Percentiles rank a stretch among this genome's conserved stretches.
These are phyloP conservation scores for Oasisia sp. DNA, from an alignment of 2,888 invertebrate genomes.

Conservation along the genomic window DNA sequence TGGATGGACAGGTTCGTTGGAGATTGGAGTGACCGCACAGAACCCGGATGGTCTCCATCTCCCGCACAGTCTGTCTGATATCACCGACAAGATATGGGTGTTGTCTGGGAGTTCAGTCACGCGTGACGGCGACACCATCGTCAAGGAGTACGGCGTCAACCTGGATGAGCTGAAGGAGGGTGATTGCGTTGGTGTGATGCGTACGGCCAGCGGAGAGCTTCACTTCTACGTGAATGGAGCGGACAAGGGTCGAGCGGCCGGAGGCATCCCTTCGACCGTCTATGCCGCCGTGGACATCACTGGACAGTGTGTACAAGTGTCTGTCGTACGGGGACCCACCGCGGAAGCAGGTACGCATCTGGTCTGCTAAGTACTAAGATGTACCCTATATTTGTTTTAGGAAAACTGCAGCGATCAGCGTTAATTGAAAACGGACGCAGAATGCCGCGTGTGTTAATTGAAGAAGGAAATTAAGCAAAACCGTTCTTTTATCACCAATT, in stretches of 20 bases:
- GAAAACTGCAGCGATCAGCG: background rate
- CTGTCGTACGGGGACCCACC: constrained; percentile 50
- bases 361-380: background rate
- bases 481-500: background rate
- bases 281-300: constrained; percentile 90
- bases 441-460: background rate
- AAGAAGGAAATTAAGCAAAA: background rate
- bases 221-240: constrained; percentile 93
- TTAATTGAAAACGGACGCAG: background rate
- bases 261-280: constrained; percentile 74
- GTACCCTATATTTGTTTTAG: background rate
- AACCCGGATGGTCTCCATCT: constrained; percentile 89
- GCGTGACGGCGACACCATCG: constrained; percentile 80
- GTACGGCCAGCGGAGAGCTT: constrained; percentile 72
- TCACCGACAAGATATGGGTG: constrained; percentile 85
- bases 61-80: constrained; percentile 96
- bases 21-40: constrained; percentile 80
- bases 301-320: constrained; percentile 71
- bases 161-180: constrained; percentile 61
- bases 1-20: constrained; percentile 66
- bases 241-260: constrained; percentile 80
- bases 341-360: constrained; percentile 44
- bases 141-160: constrained; percentile 63
- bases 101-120: constrained; percentile 88
- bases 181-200: constrained; percentile 41